Conservation (phyloP, 2,888 invertebrate species). For the Oasisia sp. region DNA sequence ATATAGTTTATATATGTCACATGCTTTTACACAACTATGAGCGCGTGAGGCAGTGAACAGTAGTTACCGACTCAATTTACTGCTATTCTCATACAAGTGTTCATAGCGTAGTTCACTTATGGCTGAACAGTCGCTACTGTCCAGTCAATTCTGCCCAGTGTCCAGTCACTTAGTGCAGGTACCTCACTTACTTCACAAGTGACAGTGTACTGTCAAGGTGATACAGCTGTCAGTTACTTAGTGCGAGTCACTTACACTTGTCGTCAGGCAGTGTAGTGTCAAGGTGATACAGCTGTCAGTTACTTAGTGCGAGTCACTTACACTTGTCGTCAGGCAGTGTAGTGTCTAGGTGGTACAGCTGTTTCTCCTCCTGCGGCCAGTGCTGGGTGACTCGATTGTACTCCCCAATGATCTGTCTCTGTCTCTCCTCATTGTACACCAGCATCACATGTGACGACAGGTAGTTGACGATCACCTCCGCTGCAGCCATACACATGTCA, state of each 20-base stretch:
- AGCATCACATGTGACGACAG: slow-evolving; percentile 60
- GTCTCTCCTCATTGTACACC: slow-evolving; percentile 58
- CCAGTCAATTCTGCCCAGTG: too few species aligned
- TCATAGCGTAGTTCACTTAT: neutral
- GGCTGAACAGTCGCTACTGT: neutral
- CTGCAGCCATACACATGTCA: slow-evolving; percentile 42
- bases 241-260: slow-evolving; percentile 34
- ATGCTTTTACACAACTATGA: too few species aligned
- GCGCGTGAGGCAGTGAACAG: too few species aligned
- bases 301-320: slow-evolving; percentile 37
- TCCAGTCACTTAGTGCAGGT: neutral
- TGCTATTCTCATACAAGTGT: neutral
- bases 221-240: neutral
- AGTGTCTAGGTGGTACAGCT: slow-evolving; percentile 44
- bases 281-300: slow-evolving; percentile 38
- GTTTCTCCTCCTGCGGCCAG: slow-evolving; percentile 41
- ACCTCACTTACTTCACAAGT: too few species aligned
- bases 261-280: slow-evolving; percentile 47
- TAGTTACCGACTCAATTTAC: neutral
- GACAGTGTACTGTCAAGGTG: too few species aligned
- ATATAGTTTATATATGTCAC: too few species aligned
- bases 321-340: slow-evolving; percentile 52
- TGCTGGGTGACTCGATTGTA: slow-evolving; percentile 55
- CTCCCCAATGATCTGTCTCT: slow-evolving; percentile 53
- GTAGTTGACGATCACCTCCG: slow-evolving; percentile 60